phyloP scores from a whole-genome alignment of 2,797 vertebrate species.

The Neostethus bicornis region DNA sequence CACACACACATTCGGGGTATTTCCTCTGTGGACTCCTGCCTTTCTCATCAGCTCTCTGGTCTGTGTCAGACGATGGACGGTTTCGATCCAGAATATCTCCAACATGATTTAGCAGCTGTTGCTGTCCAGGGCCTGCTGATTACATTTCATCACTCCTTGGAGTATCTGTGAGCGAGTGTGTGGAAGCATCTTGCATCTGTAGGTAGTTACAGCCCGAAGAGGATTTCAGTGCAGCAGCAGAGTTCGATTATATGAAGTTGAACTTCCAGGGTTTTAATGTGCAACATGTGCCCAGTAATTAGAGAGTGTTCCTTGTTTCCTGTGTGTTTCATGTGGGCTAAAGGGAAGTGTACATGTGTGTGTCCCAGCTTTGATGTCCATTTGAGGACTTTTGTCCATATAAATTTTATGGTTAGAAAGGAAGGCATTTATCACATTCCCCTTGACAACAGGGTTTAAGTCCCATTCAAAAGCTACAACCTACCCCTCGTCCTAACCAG shows the following conservation, averaged over 20 bases:
- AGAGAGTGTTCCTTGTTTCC: conserved; percentile 73
- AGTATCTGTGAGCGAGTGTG: conserved; percentile 46
- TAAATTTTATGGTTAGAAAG: conserved; percentile 72
- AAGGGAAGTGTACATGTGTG: conserved; percentile 42
- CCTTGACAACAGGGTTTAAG: conserved; percentile 67
- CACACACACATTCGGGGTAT: conserved; percentile 53
- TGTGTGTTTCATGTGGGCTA: conserved; percentile 68
- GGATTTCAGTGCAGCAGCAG: conserved; percentile 60
- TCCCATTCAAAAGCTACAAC: conserved; percentile 42
- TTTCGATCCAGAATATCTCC: conserved; percentile 52
- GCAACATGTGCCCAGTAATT: conserved; percentile 79
- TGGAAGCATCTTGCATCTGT: conserved; percentile 73
- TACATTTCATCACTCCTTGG: conserved; percentile 64
- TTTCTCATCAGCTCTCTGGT: conserved; percentile 68
- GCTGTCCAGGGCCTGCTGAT: conserved; percentile 49
- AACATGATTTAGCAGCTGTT: conserved; percentile 69
- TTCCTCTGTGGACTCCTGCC: conserved; percentile 67
- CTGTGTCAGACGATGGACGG: conserved; percentile 50
- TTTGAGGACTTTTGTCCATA: conserved; percentile 60
- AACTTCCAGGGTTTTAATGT: conserved; percentile 77
- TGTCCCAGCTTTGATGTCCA: conserved; percentile 73
- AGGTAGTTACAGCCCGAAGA: conserved; percentile 70
- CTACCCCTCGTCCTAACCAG: conserved; percentile 50
- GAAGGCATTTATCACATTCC: conserved; percentile 72
- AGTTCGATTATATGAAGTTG: conserved; percentile 76